A percentile compares a stretch with the other conserved stretches of the same genome.
phyloP scores from a whole-genome alignment of 2,888 invertebrate genomes.

The Rhagonycha lutea region DNA sequence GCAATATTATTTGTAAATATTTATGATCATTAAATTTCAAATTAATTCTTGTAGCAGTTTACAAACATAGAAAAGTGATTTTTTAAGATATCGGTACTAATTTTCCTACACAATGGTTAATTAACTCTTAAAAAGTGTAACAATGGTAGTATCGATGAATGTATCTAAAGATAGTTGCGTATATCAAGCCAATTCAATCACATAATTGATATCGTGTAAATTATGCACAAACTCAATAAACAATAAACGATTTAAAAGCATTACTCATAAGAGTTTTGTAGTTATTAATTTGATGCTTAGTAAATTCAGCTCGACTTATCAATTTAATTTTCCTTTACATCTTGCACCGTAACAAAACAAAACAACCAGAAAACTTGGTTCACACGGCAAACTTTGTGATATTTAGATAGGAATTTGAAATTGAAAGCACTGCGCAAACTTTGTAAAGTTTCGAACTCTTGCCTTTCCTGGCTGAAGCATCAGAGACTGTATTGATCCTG shows the following conservation, averaged over 20 bases:
- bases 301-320: slow-evolving; percentile 1
- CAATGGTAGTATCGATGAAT: not conserved
- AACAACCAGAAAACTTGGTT: slow-evolving; percentile 13
- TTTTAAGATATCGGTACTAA: not conserved
- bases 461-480: slow-evolving; percentile 47
- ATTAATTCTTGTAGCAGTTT: not conserved
- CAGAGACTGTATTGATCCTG: slow-evolving; percentile 56
- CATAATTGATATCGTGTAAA: slow-evolving; percentile 31
- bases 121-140: not conserved
- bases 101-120: not conserved
- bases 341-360: slow-evolving; percentile 6
- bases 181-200: not conserved
- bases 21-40: not conserved
- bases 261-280: not conserved
- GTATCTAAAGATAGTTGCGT: not conserved
- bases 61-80: not conserved
- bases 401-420: slow-evolving; percentile 26
- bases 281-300: slow-evolving; percentile 10
- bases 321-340: slow-evolving; percentile 10
- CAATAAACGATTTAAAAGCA: not conserved
- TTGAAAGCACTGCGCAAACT: slow-evolving; percentile 43
- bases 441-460: slow-evolving; percentile 51
- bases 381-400: slow-evolving; percentile 22
- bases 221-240: slow-evolving; percentile 15
- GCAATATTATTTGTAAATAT: not conserved